Conservation (phyloP, 1,140 invertebrate genomes). For the Streblospio benedicti region DNA sequence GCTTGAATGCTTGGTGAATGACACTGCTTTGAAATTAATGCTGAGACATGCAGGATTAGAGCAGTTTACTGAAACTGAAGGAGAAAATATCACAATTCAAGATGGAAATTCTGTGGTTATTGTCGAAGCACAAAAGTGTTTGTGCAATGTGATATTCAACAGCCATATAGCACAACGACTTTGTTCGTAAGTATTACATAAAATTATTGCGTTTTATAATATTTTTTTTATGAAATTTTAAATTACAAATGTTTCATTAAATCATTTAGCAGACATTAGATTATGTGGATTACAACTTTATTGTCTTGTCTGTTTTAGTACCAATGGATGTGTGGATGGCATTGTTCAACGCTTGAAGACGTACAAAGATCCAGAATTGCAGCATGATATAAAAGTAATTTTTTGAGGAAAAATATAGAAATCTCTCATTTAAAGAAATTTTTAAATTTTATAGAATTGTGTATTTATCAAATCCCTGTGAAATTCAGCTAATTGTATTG, state of each 20-base stretch:
- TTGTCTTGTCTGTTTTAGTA: constrained; percentile 35
- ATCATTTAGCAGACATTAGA: too few relatives aligned
- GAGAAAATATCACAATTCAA: constrained; percentile 29
- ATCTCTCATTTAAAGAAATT: neutral
- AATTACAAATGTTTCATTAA: neutral
- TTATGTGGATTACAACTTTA: neutral
- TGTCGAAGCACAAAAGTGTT: constrained; percentile 73
- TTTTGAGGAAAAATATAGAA: too few relatives aligned
- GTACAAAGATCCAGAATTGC: constrained; percentile 54
- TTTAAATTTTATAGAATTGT: neutral
- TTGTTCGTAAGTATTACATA: constrained; percentile 47
- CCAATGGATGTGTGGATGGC: constrained; percentile 63
- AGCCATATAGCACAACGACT: constrained; percentile 60
- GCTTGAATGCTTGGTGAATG: constrained; percentile 33
- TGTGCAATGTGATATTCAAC: constrained; percentile 83
- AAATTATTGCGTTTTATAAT: neutral
- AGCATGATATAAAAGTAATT: constrained; percentile 62
- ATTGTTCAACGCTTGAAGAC: constrained; percentile 65
- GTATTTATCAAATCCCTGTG: too few relatives aligned
- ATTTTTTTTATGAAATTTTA: constrained; percentile 6
- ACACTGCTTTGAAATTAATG: constrained; percentile 30
- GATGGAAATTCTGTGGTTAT: constrained; percentile 49
- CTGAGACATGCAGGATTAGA: constrained; percentile 36
- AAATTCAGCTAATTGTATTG: neutral
- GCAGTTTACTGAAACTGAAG: constrained; percentile 30